phyloP scores from a whole-genome alignment of 30 jellyfish, hydroid and myxozoan genomes.

The Cassiopea xamachana region DNA sequence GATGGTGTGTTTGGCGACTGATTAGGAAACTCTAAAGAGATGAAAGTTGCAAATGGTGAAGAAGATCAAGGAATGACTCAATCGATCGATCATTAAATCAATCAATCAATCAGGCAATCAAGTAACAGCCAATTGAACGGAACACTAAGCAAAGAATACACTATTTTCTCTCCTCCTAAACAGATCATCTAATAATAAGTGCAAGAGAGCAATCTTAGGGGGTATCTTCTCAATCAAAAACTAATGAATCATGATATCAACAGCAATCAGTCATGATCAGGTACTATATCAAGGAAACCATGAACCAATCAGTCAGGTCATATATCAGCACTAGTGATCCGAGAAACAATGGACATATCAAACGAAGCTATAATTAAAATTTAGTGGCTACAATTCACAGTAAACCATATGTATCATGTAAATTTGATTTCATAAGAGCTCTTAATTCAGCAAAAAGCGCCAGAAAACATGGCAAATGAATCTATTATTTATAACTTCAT shows the following conservation, averaged over 20 bases:
- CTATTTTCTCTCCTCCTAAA: too few relatives aligned
- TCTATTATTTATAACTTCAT: background rate
- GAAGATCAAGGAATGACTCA: background rate
- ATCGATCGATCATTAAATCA: background rate
- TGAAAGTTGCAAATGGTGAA: background rate
- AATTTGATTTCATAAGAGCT: constrained; percentile 1
- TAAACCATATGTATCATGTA: background rate
- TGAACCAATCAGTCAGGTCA: background rate
- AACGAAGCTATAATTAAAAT: background rate
- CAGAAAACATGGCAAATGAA: background rate
- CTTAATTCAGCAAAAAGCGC: background rate
- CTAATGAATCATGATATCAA: too few relatives aligned
- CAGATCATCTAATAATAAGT: too few relatives aligned
- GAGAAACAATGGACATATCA: too few relatives aligned
- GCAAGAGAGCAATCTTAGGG: too few relatives aligned
- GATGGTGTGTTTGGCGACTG: background rate
- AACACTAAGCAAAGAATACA: too few relatives aligned
- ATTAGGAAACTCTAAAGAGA: background rate
- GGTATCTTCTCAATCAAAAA: too few relatives aligned
- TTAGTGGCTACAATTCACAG: background rate
- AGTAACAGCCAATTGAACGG: background rate
- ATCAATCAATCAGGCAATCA: background rate
- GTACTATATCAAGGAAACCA: background rate
- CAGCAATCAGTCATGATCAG: background rate
- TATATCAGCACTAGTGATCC: too few relatives aligned